phyloP scores from a whole-genome alignment of 1,140 invertebrate genomes.

The Zaprionus davidi region DNA sequence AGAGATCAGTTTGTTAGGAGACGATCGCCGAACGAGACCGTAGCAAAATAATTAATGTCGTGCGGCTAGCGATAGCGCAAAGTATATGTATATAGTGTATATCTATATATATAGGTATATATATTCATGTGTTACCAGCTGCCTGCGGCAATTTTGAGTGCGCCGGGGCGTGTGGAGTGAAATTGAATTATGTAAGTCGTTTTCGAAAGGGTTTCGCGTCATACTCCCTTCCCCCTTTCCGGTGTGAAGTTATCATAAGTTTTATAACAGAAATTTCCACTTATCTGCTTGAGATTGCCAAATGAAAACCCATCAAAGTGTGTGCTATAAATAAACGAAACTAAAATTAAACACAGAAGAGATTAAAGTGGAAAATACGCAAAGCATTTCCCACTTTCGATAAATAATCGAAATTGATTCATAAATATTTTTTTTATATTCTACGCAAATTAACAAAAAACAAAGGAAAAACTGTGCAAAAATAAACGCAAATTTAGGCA shows the following conservation, averaged over 20 bases:
- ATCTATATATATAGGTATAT: conserved; percentile 49
- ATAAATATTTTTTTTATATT: conserved; percentile 20
- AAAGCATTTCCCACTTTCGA: conserved; percentile 46
- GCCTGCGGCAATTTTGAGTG: conserved; percentile 74
- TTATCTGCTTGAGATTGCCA: not conserved
- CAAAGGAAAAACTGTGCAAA: conserved; percentile 38
- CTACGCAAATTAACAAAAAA: not conserved
- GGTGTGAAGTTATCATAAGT: conserved; percentile 20
- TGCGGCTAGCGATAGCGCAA: conserved; percentile 46
- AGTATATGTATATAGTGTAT: conserved; percentile 49
- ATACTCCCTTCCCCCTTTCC: not conserved
- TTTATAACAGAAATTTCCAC: conserved; percentile 38
- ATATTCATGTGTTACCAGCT: conserved; percentile 70
- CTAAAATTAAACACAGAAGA: conserved; percentile 58
- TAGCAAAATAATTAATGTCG: conserved; percentile 73
- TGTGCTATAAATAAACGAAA: conserved; percentile 63
- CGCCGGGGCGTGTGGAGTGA: conserved; percentile 64
- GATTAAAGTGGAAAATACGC: conserved; percentile 20
- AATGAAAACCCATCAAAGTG: conserved; percentile 36
- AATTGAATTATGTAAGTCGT: conserved; percentile 74
- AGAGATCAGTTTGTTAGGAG: conserved; percentile 79
- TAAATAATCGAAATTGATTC: conserved; percentile 55
- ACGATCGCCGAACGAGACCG: conserved; percentile 81
- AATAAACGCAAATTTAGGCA: conserved; percentile 59
- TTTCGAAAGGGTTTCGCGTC: conserved; percentile 3